Percentiles rank a stretch among this genome's conserved stretches.
Evolutionary conservation across 2,113 vertebrate genomes (phyloP).

Genomic region (Irena cyanogastra): DNA sequence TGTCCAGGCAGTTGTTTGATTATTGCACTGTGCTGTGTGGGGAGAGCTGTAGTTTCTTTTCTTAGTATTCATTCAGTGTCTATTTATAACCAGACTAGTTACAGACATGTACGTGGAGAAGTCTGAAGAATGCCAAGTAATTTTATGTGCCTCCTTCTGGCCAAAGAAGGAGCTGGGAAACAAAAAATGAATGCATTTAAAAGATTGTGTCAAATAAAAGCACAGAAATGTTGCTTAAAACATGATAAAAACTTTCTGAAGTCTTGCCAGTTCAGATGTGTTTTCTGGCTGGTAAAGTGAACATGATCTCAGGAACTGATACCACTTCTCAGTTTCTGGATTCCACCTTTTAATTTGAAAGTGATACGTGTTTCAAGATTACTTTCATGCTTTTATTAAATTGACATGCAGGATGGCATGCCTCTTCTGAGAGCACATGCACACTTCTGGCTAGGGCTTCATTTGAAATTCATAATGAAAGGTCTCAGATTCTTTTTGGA

Average conservation of each 20-base stretch:
- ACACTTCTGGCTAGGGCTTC: neutral
- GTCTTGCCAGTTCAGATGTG: constrained; percentile 31
- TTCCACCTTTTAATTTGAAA: constrained; percentile 25
- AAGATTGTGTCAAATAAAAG: constrained; percentile 3
- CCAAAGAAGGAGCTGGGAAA: neutral
- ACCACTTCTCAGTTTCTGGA: constrained; percentile 9
- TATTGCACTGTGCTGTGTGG: neutral
- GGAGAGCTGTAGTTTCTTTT: neutral
- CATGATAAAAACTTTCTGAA: neutral
- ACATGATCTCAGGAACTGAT: constrained; percentile 24
- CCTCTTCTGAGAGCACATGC: neutral
- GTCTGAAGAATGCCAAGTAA: neutral
- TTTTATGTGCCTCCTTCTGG: neutral
- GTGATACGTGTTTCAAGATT: constrained; percentile 13
- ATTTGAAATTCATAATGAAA: neutral
- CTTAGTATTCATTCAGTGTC: neutral
- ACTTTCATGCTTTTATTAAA: constrained; percentile 2
- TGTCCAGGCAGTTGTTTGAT: neutral
- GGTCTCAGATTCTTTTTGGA: neutral
- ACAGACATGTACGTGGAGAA: neutral
- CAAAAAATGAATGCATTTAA: neutral
- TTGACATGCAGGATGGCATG: neutral
- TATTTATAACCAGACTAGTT: constrained; percentile 2
- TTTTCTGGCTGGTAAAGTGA: constrained; percentile 16
- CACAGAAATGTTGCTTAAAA: constrained; percentile 28